Conservation (phyloP, 2,113 vertebrate genomes). For the Okapia johnstoni region DNA sequence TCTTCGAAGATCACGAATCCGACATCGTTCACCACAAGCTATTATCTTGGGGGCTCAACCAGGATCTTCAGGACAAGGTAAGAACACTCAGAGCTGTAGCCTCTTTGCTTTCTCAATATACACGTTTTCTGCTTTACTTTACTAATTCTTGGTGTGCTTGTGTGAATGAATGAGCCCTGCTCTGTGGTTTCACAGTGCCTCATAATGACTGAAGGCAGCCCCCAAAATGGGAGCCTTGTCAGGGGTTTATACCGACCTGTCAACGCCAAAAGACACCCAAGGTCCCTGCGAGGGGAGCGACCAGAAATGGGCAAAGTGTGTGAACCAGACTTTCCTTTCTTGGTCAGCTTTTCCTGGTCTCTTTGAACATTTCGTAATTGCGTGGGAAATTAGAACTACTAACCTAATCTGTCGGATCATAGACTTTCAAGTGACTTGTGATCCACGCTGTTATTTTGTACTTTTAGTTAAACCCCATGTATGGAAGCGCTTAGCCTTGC, state of each 20-base stretch:
- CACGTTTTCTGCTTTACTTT: background rate
- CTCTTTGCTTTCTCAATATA: background rate
- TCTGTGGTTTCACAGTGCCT: background rate
- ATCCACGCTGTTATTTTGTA: background rate
- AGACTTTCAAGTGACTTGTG: background rate
- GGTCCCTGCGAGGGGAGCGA: rapidly evolving
- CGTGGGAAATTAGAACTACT: background rate
- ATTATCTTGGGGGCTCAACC: background rate
- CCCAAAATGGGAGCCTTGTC: background rate
- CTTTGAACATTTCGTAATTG: background rate
- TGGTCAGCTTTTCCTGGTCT: background rate
- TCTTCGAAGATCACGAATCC: rapidly evolving
- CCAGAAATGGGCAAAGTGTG: background rate
- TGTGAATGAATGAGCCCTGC: background rate
- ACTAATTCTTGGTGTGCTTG: background rate
- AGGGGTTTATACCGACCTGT: background rate
- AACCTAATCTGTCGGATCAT: background rate
- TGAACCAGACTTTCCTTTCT: background rate
- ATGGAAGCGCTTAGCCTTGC: background rate
- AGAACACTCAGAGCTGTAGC: background rate
- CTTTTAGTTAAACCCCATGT: background rate
- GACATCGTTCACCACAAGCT: background rate
- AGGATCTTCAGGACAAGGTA: background rate
- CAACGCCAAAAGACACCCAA: background rate
- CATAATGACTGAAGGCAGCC: background rate